Base-by-base conservation (phyloP, 2,113 vertebrate genomes). In the Pleuronectes platessa region DNA sequence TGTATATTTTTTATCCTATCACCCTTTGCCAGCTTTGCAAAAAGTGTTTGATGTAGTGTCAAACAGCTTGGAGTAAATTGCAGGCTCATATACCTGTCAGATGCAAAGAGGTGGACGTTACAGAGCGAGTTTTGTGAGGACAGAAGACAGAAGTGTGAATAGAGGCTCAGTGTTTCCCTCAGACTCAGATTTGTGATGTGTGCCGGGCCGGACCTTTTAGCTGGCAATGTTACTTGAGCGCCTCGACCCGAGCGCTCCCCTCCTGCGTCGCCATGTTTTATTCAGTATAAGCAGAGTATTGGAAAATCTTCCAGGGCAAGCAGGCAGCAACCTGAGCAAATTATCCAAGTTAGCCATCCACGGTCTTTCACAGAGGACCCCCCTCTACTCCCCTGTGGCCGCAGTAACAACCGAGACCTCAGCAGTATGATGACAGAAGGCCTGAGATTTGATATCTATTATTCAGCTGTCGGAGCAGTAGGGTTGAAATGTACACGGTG, bases 221-320 rank as follows among this genome's bases (percentile, higher is more conserved):
- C 90, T 82, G 83, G 83, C 31, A 31, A 31, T 85, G 94, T 93
- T 92, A 95, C 92, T 86, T 66, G 93, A 95, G 90, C 82, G 76
- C 89, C 85, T 82, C 49, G 56, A 90, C 90, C 63, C 84, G 77
- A 91, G 65, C 63, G 90, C 93, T 88, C 81, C 79, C 85, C 92
- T 87, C 92, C 92, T 78, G 92, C 84, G 80, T 91, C 71, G 89
- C 93, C 87, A 94, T 96, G 93, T 96, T 96, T 97, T 95, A 96
- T 96, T 96, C 93, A 96, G 68, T 76, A 82, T 76, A 82, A 88
- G 90, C 92, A 93, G 95, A 95, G 83, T 68, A 68, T 83, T 92
- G 94, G 94, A 95, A 96, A 95, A 92, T 90, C 93, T 89, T 83
- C 51, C 58, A 47, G 60, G 67, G 75, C 74, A 71, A 23, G 59